Percentiles rank a stretch among this genome's conserved stretches.
Evolutionary conservation across 2,113 vertebrate species (phyloP).

Genomic region (Rutilus rutilus): DNA sequence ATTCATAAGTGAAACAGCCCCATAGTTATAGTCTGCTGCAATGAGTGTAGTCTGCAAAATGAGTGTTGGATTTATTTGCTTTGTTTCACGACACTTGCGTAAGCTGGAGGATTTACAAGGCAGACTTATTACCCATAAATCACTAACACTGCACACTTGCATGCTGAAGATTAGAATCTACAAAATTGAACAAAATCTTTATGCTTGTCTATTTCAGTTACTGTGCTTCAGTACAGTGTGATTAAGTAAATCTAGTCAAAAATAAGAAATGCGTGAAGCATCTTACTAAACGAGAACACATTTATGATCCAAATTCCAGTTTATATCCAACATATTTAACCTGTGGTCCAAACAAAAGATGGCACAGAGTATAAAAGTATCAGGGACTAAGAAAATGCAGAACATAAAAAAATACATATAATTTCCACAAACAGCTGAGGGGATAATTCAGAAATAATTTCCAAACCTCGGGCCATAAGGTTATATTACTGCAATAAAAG

Average conservation of each 20-base stretch:
- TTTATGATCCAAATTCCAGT: background rate
- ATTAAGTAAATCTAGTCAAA: slow-evolving; percentile 3
- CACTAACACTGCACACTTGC: background rate
- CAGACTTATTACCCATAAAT: slow-evolving; percentile 51
- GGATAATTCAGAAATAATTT: slow-evolving; percentile 45
- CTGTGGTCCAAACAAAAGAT: slow-evolving; percentile 8
- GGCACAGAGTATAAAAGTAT: background rate
- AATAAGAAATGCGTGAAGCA: background rate
- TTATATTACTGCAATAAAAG: slow-evolving; percentile 47
- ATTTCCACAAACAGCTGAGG: slow-evolving; percentile 28
- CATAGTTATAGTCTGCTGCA: background rate
- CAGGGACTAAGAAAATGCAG: background rate
- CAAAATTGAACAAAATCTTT: background rate
- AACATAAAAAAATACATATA: slow-evolving; percentile 21
- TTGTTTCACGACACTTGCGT: slow-evolving; percentile 50
- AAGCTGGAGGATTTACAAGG: slow-evolving; percentile 50
- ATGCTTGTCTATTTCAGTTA: background rate
- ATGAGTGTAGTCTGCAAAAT: background rate
- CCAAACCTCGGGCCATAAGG: slow-evolving; percentile 42
- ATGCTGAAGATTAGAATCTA: background rate
- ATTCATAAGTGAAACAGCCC: background rate
- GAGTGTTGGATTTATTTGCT: slow-evolving; percentile 54
- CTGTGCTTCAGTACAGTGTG: background rate
- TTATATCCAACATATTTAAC: slow-evolving; percentile 28
- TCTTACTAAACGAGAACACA: background rate